Base-by-base conservation (phyloP, 1,140 invertebrate genomes). In the Panagrolaimus sp. region DNA sequence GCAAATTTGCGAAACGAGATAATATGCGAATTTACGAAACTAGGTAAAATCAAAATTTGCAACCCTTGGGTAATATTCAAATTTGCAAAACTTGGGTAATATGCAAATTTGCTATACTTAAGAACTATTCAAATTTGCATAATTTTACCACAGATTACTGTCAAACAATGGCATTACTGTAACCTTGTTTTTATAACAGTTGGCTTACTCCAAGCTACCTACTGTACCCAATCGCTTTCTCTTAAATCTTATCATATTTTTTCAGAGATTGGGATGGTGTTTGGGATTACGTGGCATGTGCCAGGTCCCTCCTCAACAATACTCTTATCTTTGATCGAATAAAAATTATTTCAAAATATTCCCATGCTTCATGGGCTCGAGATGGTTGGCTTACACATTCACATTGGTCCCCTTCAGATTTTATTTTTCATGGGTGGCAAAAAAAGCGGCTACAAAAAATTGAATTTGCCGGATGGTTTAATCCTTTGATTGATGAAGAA, bases 311-410 rank as follows among this genome's bases (percentile, higher is more conserved):
- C n/a, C 67, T 76, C 15, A 73, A 77, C n/a, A 17, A 52, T 6
- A 26, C 67, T 7, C 67, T 73, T n/a, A 21, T 45, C 12, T 75
- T 78, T n/a, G n/a, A 12, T 6, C n/a, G 43, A 32, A 64, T 75
- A 32, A 44, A 26, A 10, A 55, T 44, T 17, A 17, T 71, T 38
- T 68, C 10, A n/a, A 70, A 55, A 45, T n/a, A 21, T 10, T 55
- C 66, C 1, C 45, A 70, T 38, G 47, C n/a, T n/a, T 48, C 32
- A 1, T 76, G 76, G 76, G 65, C 71, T 4, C 73, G 75, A 32
- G 75, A 76, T 62, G 77, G 70, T 12, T 76, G 75, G 75, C 67
- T 70, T 0, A 76, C 77, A n/a, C 62, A 43, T 12, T 67, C 43
- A 17, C 28, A 71, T n/a, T 76, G 75, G 75, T 55, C 65, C 7